phyloP scores from a whole-genome alignment of 2,888 invertebrate species.

The Hermaeophaga mercurialis region DNA sequence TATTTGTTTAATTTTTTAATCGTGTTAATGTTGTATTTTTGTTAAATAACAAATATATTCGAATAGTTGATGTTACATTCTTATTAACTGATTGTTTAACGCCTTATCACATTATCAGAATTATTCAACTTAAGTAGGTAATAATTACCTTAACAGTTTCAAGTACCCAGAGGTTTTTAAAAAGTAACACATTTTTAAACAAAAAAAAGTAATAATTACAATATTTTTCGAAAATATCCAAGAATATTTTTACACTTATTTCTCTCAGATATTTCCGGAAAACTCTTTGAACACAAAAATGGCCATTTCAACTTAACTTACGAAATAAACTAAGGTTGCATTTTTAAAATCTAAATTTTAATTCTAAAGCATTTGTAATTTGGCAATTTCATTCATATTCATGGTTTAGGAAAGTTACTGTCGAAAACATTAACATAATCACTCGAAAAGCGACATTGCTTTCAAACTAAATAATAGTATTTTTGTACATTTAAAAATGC shows the following conservation, averaged over 20 bases:
- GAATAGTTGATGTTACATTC: slow-evolving; percentile 1
- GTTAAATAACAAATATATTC: background rate
- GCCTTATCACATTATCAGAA: slow-evolving; percentile 41
- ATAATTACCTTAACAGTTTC: background rate
- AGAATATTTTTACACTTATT: slow-evolving; percentile 14
- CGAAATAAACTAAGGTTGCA: slow-evolving; percentile 11
- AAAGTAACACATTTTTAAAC: slow-evolving; percentile 10
- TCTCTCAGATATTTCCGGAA: slow-evolving; percentile 17
- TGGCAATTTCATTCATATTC: too few species aligned
- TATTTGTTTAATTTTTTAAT: too few species aligned
- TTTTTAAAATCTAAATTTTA: too few species aligned
- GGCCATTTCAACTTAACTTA: slow-evolving; percentile 19
- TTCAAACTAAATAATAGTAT: too few species aligned
- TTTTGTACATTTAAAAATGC: slow-evolving; percentile 15
- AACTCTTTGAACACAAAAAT: slow-evolving; percentile 30
- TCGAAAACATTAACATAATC: too few species aligned
- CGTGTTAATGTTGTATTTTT: too few species aligned
- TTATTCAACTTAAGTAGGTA: slow-evolving; percentile 18
- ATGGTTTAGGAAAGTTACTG: too few species aligned
- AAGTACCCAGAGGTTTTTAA: background rate
- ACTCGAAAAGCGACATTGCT: too few species aligned
- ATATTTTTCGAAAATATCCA: slow-evolving; percentile 24
- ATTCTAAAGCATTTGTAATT: too few species aligned
- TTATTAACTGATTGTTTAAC: slow-evolving; percentile 41
- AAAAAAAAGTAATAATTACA: slow-evolving; percentile 22